phyloP scores from a whole-genome alignment of 2,113 vertebrate genomes.

The Microtus montanus region DNA sequence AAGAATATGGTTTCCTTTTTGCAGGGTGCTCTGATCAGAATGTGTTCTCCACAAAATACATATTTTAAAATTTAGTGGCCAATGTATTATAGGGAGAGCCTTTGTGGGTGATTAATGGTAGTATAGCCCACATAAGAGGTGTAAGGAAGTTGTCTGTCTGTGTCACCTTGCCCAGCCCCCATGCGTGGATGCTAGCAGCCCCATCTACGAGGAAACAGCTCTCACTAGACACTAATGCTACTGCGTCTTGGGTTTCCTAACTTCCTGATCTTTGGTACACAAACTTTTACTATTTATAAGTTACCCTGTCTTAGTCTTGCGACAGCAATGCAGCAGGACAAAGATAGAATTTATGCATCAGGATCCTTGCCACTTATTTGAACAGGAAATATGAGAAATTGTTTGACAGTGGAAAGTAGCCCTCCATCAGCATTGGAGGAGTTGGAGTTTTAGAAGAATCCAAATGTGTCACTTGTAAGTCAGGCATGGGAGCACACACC shows the following conservation, averaged over 20 bases:
- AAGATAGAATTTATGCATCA: background rate
- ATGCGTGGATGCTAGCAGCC: no score
- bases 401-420: background rate
- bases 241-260: background rate
- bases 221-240: background rate
- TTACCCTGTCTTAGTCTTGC: background rate
- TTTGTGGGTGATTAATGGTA: background rate
- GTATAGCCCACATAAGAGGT: background rate
- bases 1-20: background rate
- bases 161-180: background rate
- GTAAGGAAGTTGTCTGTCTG: background rate
- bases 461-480: background rate
- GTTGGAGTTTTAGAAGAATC: background rate
- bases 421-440: background rate
- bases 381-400: constrained; percentile 15
- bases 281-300: background rate
- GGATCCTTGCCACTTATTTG: background rate
- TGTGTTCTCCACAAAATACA: background rate
- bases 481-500: background rate
- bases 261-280: background rate
- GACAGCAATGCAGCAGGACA: background rate
- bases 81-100: background rate
- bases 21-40: background rate
- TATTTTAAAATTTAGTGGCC: background rate
- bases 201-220: background rate